Conservation (phyloP, 2,888 invertebrate species). For the Ophion ventricosus region DNA sequence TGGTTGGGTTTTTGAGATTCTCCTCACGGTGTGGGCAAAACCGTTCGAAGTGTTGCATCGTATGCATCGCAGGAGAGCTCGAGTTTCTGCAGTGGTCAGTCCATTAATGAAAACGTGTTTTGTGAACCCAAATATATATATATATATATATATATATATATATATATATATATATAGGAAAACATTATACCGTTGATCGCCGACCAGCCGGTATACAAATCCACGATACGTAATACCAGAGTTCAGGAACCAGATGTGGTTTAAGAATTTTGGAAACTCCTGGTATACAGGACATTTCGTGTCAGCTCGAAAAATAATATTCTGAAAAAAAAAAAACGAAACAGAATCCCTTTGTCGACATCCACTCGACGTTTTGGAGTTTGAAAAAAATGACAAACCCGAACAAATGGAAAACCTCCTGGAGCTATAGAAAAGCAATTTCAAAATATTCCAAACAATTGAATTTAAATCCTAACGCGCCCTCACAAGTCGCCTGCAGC, state of each 20-base stretch:
- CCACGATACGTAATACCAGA: neutral
- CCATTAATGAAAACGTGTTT: constrained; percentile 53
- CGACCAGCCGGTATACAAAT: neutral
- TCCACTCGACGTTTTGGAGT: no score
- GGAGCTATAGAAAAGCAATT: no score
- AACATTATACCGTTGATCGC: neutral
- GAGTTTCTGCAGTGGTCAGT: constrained; percentile 43
- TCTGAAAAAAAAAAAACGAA: no score
- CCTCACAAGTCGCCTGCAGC: no score
- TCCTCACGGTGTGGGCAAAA: constrained; percentile 32
- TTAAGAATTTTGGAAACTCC: neutral
- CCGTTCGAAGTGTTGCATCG: constrained; percentile 32
- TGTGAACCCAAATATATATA: neutral
- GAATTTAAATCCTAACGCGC: no score
- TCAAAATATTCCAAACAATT: no score
- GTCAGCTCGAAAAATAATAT: neutral
- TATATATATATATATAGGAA: neutral
- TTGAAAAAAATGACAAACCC: no score
- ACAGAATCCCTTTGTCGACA: no score
- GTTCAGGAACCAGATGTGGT: neutral
- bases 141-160: neutral
- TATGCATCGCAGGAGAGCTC: constrained; percentile 17
- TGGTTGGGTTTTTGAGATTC: constrained; percentile 13
- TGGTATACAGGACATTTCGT: neutral
- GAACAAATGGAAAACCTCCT: no score